These are phyloP conservation scores for Drosophila busckii DNA, from an alignment of 1,140 invertebrate genomes.

Conservation along the genomic window DNA sequence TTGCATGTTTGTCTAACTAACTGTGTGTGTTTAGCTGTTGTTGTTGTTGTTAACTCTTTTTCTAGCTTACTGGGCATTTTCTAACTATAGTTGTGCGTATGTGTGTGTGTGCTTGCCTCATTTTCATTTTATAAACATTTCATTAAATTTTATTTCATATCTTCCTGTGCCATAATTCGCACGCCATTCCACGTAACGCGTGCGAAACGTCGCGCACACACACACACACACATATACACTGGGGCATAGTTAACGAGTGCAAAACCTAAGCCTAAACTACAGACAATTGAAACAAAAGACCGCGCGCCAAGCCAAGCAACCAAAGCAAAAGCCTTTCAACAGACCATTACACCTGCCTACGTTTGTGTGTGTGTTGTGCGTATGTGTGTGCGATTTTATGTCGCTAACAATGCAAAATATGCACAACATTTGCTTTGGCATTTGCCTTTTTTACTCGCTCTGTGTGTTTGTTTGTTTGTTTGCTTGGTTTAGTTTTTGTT, in stretches of 20 bases:
- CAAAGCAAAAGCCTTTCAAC: slow-evolving; percentile 35
- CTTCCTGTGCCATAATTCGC: slow-evolving; percentile 77
- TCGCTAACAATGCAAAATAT: slow-evolving; percentile 70
- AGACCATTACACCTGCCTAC: slow-evolving; percentile 2
- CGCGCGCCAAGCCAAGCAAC: slow-evolving; percentile 27
- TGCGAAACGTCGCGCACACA: slow-evolving; percentile 49
- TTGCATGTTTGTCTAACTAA: slow-evolving; percentile 45
- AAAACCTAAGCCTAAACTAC: slow-evolving; percentile 73
- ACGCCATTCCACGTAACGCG: slow-evolving; percentile 74
- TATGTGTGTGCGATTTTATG: slow-evolving; percentile 44
- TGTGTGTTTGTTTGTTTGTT: slow-evolving; percentile 19
- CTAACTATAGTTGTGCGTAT: slow-evolving; percentile 1
- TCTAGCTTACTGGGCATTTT: not conserved
- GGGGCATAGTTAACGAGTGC: slow-evolving; percentile 58
- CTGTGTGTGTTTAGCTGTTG: slow-evolving; percentile 17
- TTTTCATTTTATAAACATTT: slow-evolving; percentile 77
- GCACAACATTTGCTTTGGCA: slow-evolving; percentile 59
- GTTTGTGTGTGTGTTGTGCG: slow-evolving; percentile 26
- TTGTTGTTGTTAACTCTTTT: not conserved
- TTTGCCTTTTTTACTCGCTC: slow-evolving; percentile 13
- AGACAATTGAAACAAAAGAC: slow-evolving; percentile 74
- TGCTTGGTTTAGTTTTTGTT: slow-evolving; percentile 62
- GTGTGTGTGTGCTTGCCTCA: slow-evolving; percentile 24
- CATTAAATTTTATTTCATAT: slow-evolving; percentile 78
- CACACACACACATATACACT: slow-evolving; percentile 14